Base-by-base conservation (phyloP, 2,888 invertebrate species). In the Nymphalis c-album region DNA sequence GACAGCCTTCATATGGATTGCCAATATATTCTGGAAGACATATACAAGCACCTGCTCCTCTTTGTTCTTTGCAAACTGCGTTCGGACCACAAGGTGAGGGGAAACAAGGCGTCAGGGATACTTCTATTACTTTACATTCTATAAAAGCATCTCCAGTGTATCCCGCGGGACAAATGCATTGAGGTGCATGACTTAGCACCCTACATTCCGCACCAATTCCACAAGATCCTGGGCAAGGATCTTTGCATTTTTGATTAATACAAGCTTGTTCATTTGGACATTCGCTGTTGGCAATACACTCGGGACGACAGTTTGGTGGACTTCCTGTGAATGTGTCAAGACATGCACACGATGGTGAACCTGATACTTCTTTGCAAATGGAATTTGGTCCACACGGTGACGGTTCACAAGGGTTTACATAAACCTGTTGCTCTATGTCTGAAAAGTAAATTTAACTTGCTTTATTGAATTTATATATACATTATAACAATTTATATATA, bases 381-480 rank as follows among this genome's bases (percentile, higher is more conserved):
- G 95, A 93, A 77, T 95, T 95, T 7, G 96, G 93, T 22, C 96
- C 96, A 81, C 96, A 96, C 1, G 96, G 96, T 13, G 96, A 95
- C 31, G 96, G 96, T 76, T 93, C 91, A 78, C 96, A 96, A 8
- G 95, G 95, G 74, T 91, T 90, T 6, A 87, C 79, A 68, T 85
- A 91, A 50, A 76, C 73, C 67, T 83, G 80, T 64, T 81, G 79
- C 73, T 80, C 78, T 17, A 75, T 60, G 75, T 85, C 91, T 91
- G 80, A 70, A 88, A 86, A 46, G n/a, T 35, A 55, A 31, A 55
- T 16, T 10, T n/a, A 55, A 22, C 26, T 17, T 3, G 22, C 13
- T 1, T 53, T 26, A 26, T 22, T 22, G 7, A 20, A 10, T n/a
- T n/a, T n/a, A n/a, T n/a, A n/a, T n/a, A n/a, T n/a, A n/a, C n/a